Evolutionary conservation across 2,113 vertebrate species (phyloP).

Genomic region (Nerophis lumbriciformis): DNA sequence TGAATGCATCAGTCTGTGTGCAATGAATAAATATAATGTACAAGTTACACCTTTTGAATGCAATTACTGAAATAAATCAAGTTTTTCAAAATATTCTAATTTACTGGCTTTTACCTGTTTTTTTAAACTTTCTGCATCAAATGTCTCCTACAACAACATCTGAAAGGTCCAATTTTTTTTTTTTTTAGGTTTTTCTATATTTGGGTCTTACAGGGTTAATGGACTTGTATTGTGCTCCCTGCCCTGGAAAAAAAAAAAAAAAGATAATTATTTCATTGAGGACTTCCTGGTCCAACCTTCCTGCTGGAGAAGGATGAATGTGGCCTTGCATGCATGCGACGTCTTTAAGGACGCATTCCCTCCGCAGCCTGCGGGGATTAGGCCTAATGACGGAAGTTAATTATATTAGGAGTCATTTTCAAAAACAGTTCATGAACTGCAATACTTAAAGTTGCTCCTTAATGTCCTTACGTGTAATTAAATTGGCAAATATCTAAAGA

Average conservation of each 20-base stretch:
- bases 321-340: conserved; percentile 63
- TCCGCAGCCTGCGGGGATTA: conserved; percentile 75
- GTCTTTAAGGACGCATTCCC: conserved; percentile 69
- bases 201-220: conserved; percentile 8
- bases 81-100: too few species aligned
- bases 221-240: conserved; percentile 52
- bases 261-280: conserved; percentile 61
- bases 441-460: conserved; percentile 79
- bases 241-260: conserved; percentile 28
- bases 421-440: conserved; percentile 82
- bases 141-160: too few species aligned
- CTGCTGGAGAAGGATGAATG: conserved; percentile 50
- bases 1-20: too few species aligned
- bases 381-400: conserved; percentile 80
- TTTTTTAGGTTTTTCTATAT: too few species aligned
- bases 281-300: conserved; percentile 56
- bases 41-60: too few species aligned
- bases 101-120: too few species aligned
- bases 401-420: conserved; percentile 83
- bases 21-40: too few species aligned
- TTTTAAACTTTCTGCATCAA: too few species aligned
- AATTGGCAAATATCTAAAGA: conserved; percentile 70
- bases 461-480: conserved; percentile 79
- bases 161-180: too few species aligned
- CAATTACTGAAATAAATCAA: too few species aligned